phyloP scores from a whole-genome alignment of 2,888 invertebrate genomes.

The Drosophila greeni region DNA sequence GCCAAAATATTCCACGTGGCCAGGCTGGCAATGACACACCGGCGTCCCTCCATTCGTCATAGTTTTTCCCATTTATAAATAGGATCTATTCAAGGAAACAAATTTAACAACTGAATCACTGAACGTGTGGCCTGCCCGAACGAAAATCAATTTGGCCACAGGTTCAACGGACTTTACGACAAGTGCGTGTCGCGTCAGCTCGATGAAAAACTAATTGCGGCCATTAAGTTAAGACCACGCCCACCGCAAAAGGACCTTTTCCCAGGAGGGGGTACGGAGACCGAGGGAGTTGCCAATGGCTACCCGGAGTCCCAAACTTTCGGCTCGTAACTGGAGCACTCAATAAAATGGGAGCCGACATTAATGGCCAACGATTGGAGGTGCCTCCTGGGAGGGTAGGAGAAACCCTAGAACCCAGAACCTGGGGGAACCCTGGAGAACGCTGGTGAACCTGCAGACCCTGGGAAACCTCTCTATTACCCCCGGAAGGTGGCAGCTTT shows the following conservation, averaged over 20 bases:
- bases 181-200: conserved; percentile 68
- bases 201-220: conserved; percentile 62
- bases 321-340: conserved; percentile 33
- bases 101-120: conserved; percentile 17
- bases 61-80: conserved; percentile 14
- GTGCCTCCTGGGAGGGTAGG: neutral
- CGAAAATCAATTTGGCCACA: conserved; percentile 63
- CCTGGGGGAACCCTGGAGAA: neutral
- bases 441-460: neutral
- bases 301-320: conserved; percentile 18
- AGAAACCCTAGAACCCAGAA: neutral
- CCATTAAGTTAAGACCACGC: conserved; percentile 48
- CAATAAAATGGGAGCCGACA: conserved; percentile 34
- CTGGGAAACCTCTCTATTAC: conserved; percentile 11
- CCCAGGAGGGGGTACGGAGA: neutral
- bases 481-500: conserved; percentile 52
- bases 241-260: conserved; percentile 5
- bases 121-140: conserved; percentile 39
- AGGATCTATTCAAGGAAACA: conserved; percentile 1
- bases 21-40: conserved; percentile 4
- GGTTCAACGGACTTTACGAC: conserved; percentile 62
- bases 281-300: conserved; percentile 16
- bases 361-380: conserved; percentile 37
- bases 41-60: conserved; percentile 10
- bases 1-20: conserved; percentile 11